phyloP scores from a whole-genome alignment of 2,113 vertebrate species.

The Microcebus tavaratra region DNA sequence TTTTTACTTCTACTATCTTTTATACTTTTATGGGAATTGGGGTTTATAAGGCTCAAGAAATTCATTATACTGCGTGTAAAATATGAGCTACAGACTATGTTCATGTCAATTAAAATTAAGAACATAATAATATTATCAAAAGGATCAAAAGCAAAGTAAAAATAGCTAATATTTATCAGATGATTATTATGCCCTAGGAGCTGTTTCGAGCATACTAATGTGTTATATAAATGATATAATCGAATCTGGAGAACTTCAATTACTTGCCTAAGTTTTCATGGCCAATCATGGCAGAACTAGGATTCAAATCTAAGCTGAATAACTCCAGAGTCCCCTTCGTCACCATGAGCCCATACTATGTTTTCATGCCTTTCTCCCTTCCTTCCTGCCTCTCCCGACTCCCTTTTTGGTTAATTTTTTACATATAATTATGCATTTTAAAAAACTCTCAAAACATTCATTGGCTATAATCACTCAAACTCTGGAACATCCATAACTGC shows the following conservation, averaged over 20 bases:
- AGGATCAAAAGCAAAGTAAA: slow-evolving; percentile 41
- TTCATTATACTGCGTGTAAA: neutral
- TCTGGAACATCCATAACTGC: neutral
- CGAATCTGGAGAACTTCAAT: neutral
- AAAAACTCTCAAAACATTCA: neutral
- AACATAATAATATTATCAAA: neutral
- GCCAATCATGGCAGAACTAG: neutral
- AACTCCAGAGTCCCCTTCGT: neutral
- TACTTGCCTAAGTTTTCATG: neutral
- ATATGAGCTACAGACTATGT: neutral
- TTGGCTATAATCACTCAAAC: neutral
- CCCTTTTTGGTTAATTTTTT: neutral
- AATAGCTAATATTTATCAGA: neutral
- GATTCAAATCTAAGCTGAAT: neutral
- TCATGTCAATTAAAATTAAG: slow-evolving; percentile 25
- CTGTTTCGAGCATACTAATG: neutral
- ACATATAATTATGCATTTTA: neutral
- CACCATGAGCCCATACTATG: neutral
- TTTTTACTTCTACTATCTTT: slow-evolving; percentile 19
- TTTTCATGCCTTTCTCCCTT: neutral
- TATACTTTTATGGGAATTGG: slow-evolving; percentile 6
- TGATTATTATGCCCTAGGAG: neutral
- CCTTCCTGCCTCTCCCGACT: neutral
- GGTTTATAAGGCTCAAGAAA: slow-evolving; percentile 15
- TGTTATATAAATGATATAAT: neutral